Base-by-base conservation (phyloP, 2,888 invertebrate genomes). In the Stomorhina lunata region DNA sequence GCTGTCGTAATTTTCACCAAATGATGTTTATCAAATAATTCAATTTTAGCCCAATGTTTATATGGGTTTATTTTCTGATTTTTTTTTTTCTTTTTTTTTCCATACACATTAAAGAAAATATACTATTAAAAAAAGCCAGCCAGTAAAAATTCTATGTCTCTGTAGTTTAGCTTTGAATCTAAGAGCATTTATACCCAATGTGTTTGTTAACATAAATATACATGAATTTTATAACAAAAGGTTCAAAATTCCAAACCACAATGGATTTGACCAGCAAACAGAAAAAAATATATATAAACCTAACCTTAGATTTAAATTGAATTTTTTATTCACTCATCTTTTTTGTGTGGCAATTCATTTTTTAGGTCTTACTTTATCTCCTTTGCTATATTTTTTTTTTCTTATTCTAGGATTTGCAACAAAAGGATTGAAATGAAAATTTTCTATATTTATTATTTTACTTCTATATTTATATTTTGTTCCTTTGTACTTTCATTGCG, bases 21-120 rank as follows among this genome's bases (percentile, higher is more conserved):
- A 88, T 88, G 88, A 89, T 89, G 88, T 89, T 89, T 89, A 89
- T 89, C 89, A 89, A 89, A 88, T 89, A 89, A 89, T 89, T 88
- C 89, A 88, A 89, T 89, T 89, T 85, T 86, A 83, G 85, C 86
- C 66, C 25, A 3, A 77, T 68, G 69, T 69, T 53, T 55, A 37
- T 71, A n/a, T 71, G 43, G 17, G 45, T 48, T 53, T 63, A 45
- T 48, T 20, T 68, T 22, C 15, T 22, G 25, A 12, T 25, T 20
- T 40, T 4, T 1, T 10, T 2, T 40, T 25, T 15, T 1, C 2
- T 17, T 25, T 43, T 25, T 53, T 48, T 34, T 27, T 25, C 17
- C n/a, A 22, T 45, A 25, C 37, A n/a, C 25, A 32, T 17, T 32
- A 12, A 69, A 32, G 27, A 55, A 61, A 59, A 50, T 17, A 77